Evolutionary conservation across 2,888 invertebrate species (phyloP), one percentile per base, ranked within the genome.

Genomic region (Gari tellinella): DNA sequence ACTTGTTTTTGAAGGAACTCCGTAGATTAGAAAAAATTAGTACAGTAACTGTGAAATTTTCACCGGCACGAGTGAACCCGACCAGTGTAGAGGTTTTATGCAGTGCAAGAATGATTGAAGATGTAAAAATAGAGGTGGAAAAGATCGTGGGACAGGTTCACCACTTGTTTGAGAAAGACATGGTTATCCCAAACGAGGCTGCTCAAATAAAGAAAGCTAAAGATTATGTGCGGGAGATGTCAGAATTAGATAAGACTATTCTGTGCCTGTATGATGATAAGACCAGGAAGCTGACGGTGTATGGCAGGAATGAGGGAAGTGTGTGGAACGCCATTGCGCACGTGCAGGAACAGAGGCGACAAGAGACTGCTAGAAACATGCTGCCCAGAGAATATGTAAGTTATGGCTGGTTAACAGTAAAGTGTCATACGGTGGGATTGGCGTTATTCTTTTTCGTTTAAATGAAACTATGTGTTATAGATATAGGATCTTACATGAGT

Each of bases 101-200:
- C 38, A 78, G 78, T 43, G 51, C 60, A 19, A 37, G 69, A 41
- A 52, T 53, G 3, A 63, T 78, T 37, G 64, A 67, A 19, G 55
- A 53, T n/a, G 72, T 74, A 0, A 73, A 78, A 62, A 38, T 53
- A 2, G 64, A 67, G 17, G 62, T 78, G 3, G 73, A 78, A 46
- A 73, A 72, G 53, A n/a, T 78, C 2, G 72, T 72, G 23, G 69
- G 70, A 15, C 57, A 57, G 40, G 64, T 78, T 38, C 70, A 78
- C 25, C 63, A 67, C 37, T 45, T 78, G 8, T 72, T 61, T 55
- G 70, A 67, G 53, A 63, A 70, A 14, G 41, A 70, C 7, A 26
- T 70, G 23, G 31, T 40, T 12, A 48, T 74, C 26, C 70, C 66
- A 10, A 49, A 62, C 15, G 63, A 52, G 12, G 56, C 43, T 1